Evolutionary conservation across 92 coral and sea anemone genomes (phyloP), one percentile per base, ranked within the genome.

Genomic region (Epizoanthus scotinus): DNA sequence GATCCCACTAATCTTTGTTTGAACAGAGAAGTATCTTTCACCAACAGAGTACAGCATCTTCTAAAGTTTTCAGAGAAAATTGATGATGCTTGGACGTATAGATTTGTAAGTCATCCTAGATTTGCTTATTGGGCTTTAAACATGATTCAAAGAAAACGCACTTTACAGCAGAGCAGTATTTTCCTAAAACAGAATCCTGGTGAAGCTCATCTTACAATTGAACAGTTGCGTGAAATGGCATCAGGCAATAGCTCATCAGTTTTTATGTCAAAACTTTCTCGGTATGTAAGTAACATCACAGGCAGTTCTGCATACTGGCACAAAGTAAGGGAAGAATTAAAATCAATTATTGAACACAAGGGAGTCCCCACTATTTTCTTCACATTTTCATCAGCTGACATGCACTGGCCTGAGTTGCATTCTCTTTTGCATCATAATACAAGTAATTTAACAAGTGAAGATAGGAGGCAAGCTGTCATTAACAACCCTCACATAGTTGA

Each of bases 221-320:
- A 78, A 5, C 67, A 78, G 38, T 53, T 78, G 26, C 54, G 66
- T 42, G 60, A 79, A 28, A 79, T 79, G 84, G 84, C 73, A 13
- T 27, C 8, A n/a, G 42, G 58, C 14, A 57, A 65, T 20, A 61
- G 73, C 28, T 79, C 84, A 34, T 12, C 54, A 38, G 18, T 31
- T 19, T 86, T 86, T 36, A 71, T 84, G 87, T 56, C 87, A 74
- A 84, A 84, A 27, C 54, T 57, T 28, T 74, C 86, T 1, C 59
- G 86, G 66, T 73, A 83, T 63, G 29, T 74, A 22, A 24, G 40
- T 22, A 70, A 70, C 14, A 70, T 70, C 4, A 70, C 77, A 31
- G 77, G 77, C 3, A 70, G 77, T 28, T 22, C 18, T 25, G 77
- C 44, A n/a, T n/a, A n/a, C n/a, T n/a, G n/a, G n/a, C n/a, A n/a